Evolutionary conservation across 2,888 invertebrate genomes (phyloP), one percentile per base, ranked within the genome.

Genomic region (Chironomus riparius): DNA sequence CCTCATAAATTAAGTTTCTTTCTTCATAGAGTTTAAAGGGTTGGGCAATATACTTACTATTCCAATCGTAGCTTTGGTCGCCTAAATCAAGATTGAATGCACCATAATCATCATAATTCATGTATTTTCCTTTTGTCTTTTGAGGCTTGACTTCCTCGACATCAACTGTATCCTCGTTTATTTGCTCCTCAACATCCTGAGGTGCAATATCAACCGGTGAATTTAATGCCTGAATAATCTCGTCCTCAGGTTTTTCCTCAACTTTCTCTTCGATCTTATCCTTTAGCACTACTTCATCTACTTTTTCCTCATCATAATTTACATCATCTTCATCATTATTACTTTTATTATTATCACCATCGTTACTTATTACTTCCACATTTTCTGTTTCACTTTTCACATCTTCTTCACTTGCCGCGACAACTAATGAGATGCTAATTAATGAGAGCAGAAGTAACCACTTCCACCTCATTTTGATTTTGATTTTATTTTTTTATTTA

Each of bases 381-480:
- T 56, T 15, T 18, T 68, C 74, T n/a, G 13, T 15, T n/a, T 74
- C 74, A 47, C 61, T 38, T 38, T 38, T 38, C 10, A 38, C 38
- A 38, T 38, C 10, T 38, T 38, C 74, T n/a, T 61, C 47, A 47
- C 56, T 62, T 15, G 21, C n/a, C 2, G 47, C 73, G 6, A 15
- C 47, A 18, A 73, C 74, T 68, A 68, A 47, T 47, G 68, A 48
- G 65, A 68, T 24, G 68, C 65, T 47, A 47, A 74, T 47, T 18
- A 74, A 10, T 24, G 68, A n/a, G 10, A 68, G 68, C 68, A 74
- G 28, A 48, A 74, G 47, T 38, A 74, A 22, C 74, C 65, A 74
- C 48, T 74, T 74, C 74, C 74, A 74, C 74, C 68, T 47, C 74
- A 74, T 74, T 68, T 68, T 74, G 0, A 38, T 38, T 7, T 38